phyloP scores from a whole-genome alignment of 2,888 invertebrate species.

The Rotaria macrura region DNA sequence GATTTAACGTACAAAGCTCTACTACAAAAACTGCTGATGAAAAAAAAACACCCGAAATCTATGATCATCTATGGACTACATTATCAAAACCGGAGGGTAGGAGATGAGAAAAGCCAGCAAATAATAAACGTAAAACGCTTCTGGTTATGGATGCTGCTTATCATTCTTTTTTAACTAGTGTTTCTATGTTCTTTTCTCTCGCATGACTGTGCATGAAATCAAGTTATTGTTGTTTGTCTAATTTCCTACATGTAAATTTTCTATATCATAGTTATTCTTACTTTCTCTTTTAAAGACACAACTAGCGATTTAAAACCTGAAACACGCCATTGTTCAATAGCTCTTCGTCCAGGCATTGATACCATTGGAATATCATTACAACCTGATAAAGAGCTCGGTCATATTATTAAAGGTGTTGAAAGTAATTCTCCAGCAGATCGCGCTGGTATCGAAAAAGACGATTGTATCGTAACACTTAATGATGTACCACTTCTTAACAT shows the following conservation, averaged over 20 bases:
- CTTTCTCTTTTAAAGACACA: too few relatives aligned
- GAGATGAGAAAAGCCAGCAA: neutral
- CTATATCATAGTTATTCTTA: neutral
- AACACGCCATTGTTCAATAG: neutral
- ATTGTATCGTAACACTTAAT: conserved; percentile 9
- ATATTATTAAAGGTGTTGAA: neutral
- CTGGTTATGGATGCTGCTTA: neutral
- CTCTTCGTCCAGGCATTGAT: neutral
- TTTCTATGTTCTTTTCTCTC: neutral
- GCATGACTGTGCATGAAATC: neutral
- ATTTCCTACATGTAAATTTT: neutral
- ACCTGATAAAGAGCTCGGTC: neutral
- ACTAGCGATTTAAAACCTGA: neutral
- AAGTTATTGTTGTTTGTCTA: neutral
- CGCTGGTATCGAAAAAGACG: conserved; percentile 3
- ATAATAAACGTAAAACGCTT: neutral
- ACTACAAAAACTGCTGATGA: neutral
- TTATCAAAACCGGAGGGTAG: neutral
- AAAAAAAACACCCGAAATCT: neutral
- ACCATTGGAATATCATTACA: neutral
- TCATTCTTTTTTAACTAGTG: neutral
- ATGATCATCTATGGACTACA: neutral
- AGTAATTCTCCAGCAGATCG: neutral
- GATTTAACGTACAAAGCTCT: neutral
- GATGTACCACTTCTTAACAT: neutral